Evolutionary conservation across 1,140 invertebrate genomes (phyloP), one percentile per base, ranked within the genome.

Genomic region (Zaprionus vittiger): DNA sequence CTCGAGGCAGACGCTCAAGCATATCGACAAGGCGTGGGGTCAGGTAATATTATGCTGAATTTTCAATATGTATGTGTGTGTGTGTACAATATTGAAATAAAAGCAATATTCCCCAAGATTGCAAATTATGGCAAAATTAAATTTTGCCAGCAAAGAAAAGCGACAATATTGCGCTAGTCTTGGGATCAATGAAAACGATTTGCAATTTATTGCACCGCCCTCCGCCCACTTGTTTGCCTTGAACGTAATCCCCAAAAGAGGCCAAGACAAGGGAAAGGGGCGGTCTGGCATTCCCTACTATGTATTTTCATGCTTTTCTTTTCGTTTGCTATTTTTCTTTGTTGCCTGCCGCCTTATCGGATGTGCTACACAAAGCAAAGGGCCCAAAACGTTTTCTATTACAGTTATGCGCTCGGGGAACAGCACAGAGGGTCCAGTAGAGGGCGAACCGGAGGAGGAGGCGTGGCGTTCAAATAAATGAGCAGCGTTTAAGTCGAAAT

Each of bases 401-500:
- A 72, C 61, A 54, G 44, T 70, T 70, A 55, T 62, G 61, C 41
- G 41, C 15, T 44, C n/a, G 41, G 41, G 41, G 41, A 44, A n/a
- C 6, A n/a, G 41, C n/a, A n/a, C 15, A 15, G 14, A 5, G 38
- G 38, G 15, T 24, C 44, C 47, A 54, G 54, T 20, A 22, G 6
- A 44, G 38, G 37, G 31, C 24, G 2, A 26, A 5, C 24, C 24
- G 24, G 2, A 20, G 26, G 17, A 22, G 28, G 38, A 3, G 52
- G 63, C 61, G 66, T 37, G 60, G 61, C 49, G 61, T 57, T 72
- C 37, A 72, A 72, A 72, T 72, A 72, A 72, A 72, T 72, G 69
- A 57, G 38, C 54, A 64, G 61, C 69, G 69, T 64, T 72, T 72
- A 72, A 71, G 54, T 57, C 61, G 38, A 56, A 72, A 64, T 64